phyloP scores from a whole-genome alignment of 2,113 vertebrate genomes.

The Xiphophorus hellerii region DNA sequence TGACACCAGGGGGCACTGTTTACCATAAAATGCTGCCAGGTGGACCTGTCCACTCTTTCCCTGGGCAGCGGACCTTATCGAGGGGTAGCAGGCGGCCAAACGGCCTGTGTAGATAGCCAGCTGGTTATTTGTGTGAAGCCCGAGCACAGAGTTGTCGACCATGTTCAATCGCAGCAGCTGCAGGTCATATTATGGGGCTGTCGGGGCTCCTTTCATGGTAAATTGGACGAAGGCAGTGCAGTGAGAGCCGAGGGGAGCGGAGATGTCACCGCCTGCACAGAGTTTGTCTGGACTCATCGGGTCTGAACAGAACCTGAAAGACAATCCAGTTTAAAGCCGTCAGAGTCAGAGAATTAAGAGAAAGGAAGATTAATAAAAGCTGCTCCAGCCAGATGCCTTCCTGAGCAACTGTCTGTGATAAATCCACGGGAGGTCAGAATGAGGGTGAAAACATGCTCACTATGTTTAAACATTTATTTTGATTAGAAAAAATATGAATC shows the following conservation, averaged over 20 bases:
- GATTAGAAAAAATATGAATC: conserved; percentile 19
- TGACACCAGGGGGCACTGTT: conserved; percentile 72
- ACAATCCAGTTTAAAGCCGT: conserved; percentile 60
- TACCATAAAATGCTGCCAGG: conserved; percentile 40
- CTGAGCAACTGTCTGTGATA: conserved; percentile 22
- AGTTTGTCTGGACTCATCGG: conserved; percentile 55
- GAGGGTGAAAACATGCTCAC: background rate
- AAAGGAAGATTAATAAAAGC: conserved; percentile 49
- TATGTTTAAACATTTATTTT: conserved; percentile 15
- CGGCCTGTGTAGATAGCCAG: conserved; percentile 55
- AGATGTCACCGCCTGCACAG: conserved; percentile 57
- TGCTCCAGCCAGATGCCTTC: conserved; percentile 39
- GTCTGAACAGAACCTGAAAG: conserved; percentile 31
- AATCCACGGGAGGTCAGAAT: conserved; percentile 1
- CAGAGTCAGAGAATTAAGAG: conserved; percentile 32
- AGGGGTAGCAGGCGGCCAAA: conserved; percentile 61
- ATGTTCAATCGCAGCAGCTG: conserved; percentile 45
- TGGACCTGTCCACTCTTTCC: conserved; percentile 23
- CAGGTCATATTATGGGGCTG: conserved; percentile 60
- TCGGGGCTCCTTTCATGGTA: conserved; percentile 67
- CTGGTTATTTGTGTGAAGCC: conserved; percentile 52
- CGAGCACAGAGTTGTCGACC: conserved; percentile 37
- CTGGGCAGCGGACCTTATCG: conserved; percentile 67
- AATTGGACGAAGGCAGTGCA: conserved; percentile 67
- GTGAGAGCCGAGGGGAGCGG: conserved; percentile 54